Conservation (phyloP, 2,797 vertebrate genomes). For the Silurus aristotelis region DNA sequence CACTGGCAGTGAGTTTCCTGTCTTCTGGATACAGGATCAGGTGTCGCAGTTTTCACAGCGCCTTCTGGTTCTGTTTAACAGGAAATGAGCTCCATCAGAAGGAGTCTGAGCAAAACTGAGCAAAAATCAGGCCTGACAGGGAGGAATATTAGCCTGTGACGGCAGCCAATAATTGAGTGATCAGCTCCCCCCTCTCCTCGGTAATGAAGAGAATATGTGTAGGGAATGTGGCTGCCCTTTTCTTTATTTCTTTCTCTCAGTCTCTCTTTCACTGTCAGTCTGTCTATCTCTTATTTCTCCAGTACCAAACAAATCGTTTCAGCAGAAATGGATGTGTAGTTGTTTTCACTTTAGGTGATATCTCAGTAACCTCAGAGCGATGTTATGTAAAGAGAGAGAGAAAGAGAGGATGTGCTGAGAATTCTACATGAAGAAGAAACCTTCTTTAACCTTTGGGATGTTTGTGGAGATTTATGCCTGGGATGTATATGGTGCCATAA, state of each 20-base stretch:
- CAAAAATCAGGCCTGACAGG: constrained; percentile 83
- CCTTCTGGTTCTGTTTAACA: constrained; percentile 84
- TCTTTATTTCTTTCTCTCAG: constrained; percentile 65
- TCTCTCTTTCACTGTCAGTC: constrained; percentile 39
- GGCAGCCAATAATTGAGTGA: constrained; percentile 85
- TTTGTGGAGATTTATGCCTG: constrained; percentile 59
- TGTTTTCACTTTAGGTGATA: constrained; percentile 75
- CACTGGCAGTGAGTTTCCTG: constrained; percentile 64
- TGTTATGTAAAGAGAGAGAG: constrained; percentile 66
- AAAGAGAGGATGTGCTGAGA: constrained; percentile 33
- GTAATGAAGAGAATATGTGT: constrained; percentile 87
- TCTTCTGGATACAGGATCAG: constrained; percentile 78
- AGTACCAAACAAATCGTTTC: constrained; percentile 74
- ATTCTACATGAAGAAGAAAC: not conserved
- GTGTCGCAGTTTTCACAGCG: constrained; percentile 79
- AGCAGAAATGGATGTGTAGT: constrained; percentile 68
- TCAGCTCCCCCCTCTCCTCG: constrained; percentile 67
- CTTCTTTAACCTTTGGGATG: constrained; percentile 65
- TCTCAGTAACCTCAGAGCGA: constrained; percentile 75
- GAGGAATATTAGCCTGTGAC: constrained; percentile 83
- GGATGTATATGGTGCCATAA: constrained; percentile 69
- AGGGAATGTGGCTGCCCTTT: constrained; percentile 77
- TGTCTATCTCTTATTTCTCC: constrained; percentile 54
- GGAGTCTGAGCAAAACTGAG: constrained; percentile 78
- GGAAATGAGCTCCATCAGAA: constrained; percentile 82